Evolutionary conservation across 53 echinoderm and acorn worm species (phyloP).

Genomic region (Arbacia lixula): DNA sequence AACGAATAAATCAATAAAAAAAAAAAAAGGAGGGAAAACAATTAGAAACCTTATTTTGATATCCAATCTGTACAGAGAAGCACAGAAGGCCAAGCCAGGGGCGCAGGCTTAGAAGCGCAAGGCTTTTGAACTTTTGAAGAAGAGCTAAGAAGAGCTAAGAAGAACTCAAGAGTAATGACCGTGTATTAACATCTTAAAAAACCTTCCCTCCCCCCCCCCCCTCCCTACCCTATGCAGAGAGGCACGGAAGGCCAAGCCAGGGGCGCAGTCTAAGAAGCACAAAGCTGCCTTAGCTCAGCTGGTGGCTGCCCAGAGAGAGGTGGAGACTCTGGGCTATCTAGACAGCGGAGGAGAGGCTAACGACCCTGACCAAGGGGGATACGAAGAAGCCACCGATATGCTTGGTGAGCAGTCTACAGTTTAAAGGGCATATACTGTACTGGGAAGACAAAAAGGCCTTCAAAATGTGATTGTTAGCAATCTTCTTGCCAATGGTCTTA

Average conservation of each 20-base stretch:
- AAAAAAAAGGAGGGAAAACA: too few relatives aligned
- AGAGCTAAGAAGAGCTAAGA: too few relatives aligned
- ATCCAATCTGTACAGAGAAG: conserved; percentile 50
- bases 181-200: too few relatives aligned
- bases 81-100: conserved; percentile 67
- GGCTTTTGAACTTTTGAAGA: too few relatives aligned
- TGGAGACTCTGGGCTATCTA: conserved; percentile 75
- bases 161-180: too few relatives aligned
- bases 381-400: conserved; percentile 88
- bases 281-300: conserved; percentile 82
- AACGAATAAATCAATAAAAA: too few relatives aligned
- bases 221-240: conserved; percentile 51
- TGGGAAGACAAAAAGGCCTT: too few relatives aligned
- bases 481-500: too few relatives aligned
- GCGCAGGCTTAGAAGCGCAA: conserved; percentile 88
- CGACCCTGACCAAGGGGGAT: conserved; percentile 73
- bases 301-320: conserved; percentile 77
- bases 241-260: conserved; percentile 66
- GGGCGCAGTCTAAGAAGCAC: conserved; percentile 83
- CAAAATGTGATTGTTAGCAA: too few relatives aligned
- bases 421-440: too few relatives aligned
- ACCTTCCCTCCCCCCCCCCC: too few relatives aligned
- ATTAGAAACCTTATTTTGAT: too few relatives aligned
- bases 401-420: conserved; percentile 63
- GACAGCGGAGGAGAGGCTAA: conserved; percentile 82